Evolutionary conservation across 2,888 invertebrate genomes (phyloP).

Genomic region (Bursaphelenchus okinawaensis): DNA sequence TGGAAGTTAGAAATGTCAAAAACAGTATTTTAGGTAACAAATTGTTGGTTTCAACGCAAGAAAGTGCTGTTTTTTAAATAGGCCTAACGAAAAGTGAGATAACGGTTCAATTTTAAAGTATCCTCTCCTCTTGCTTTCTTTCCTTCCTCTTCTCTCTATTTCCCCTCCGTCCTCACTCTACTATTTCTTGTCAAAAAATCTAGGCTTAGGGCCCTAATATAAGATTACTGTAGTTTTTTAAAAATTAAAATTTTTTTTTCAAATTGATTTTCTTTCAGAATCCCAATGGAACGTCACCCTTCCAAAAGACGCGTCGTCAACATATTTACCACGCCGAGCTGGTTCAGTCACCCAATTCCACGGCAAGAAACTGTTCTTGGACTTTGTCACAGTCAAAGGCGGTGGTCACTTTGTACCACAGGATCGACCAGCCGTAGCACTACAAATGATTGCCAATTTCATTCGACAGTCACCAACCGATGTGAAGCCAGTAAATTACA

Average conservation of each 20-base stretch:
- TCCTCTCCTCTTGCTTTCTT: too few relatives aligned
- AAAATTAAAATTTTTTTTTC: neutral
- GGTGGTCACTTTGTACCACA: constrained; percentile 77
- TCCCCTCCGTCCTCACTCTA: too few relatives aligned
- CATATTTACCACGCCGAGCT: constrained; percentile 35
- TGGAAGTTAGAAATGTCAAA: too few relatives aligned
- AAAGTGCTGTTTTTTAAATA: too few relatives aligned
- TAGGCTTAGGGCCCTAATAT: too few relatives aligned
- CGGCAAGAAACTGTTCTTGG: constrained; percentile 9
- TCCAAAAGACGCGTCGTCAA: constrained; percentile 4
- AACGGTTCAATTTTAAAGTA: too few relatives aligned
- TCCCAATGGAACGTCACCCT: constrained; percentile 39
- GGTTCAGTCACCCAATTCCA: constrained; percentile 43
- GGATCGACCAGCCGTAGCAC: constrained; percentile 73
- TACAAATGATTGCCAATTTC: constrained; percentile 70
- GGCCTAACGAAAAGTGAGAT: too few relatives aligned
- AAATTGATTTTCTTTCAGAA: neutral
- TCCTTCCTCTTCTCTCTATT: too few relatives aligned
- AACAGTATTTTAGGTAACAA: too few relatives aligned
- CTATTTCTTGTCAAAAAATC: too few relatives aligned
- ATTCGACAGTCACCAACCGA: constrained; percentile 21
- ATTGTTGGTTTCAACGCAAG: too few relatives aligned
- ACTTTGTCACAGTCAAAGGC: constrained; percentile 27
- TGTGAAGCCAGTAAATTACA: constrained; percentile 22
- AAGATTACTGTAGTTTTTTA: too few relatives aligned